Conservation (phyloP, 2,888 invertebrate genomes). For the Orthosia incerta region DNA sequence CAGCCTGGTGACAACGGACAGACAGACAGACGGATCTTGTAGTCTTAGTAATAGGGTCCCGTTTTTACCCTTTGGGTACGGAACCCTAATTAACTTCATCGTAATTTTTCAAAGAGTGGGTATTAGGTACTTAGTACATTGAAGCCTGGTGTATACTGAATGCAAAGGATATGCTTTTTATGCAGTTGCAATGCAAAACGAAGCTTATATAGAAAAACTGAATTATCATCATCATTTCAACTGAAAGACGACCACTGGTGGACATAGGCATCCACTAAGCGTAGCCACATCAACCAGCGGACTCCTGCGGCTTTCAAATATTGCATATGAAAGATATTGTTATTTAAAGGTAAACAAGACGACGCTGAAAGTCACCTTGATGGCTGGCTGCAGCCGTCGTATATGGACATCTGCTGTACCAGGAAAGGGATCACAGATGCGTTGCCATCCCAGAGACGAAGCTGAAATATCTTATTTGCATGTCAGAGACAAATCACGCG, state of each 20-base stretch:
- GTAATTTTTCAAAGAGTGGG: constrained; percentile 35
- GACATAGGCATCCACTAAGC: no score
- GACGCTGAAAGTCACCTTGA: no score
- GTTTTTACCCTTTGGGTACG: no score
- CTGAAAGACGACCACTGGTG: no score
- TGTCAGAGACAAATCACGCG: no score
- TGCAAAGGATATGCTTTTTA: not conserved
- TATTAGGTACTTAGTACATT: not conserved
- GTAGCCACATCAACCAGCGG: no score
- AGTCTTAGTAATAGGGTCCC: no score
- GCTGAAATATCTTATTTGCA: not conserved
- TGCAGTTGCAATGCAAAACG: not conserved
- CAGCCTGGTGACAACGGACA: no score
- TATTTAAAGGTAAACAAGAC: no score
- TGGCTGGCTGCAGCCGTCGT: not conserved
- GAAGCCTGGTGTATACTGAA: not conserved
- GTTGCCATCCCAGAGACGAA: not conserved
- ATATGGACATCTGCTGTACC: not conserved
- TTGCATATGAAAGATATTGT: no score
- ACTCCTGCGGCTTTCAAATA: no score
- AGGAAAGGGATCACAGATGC: not conserved
- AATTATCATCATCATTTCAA: not conserved
- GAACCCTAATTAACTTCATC: constrained; percentile 49
- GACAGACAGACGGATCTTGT: no score
- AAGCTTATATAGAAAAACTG: not conserved